Evolutionary conservation across 2,113 vertebrate species (phyloP), one percentile per base, ranked within the genome.

Genomic region (Numida meleagris): DNA sequence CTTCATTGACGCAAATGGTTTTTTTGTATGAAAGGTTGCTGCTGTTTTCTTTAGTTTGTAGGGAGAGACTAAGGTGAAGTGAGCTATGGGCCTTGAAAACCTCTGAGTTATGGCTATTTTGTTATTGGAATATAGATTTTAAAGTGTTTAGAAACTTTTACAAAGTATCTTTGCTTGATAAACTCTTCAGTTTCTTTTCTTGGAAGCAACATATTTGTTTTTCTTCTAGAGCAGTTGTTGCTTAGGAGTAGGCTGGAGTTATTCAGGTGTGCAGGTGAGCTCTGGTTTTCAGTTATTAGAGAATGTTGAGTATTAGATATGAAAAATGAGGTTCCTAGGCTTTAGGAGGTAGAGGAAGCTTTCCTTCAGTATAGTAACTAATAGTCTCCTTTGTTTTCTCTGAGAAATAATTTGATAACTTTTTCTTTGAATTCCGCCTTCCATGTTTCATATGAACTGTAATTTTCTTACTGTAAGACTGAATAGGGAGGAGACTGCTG

Each of bases 371-470:
- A 2, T 15, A 33, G 17, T 21, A 70, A 86, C 21, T 57, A 65
- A 18, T 7, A 58, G 34, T 6, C 0, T 33, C 51, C 43, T 68
- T 36, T 74, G 16, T 46, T 2, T 6, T 11, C 10, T 63, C 2
- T 9, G 12, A 62, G 18, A 74, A 62, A 2, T 23, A 36, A 5
- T 8, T 18, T 10, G 43, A 10, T 8, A 77, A 5, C 5, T 42
- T 50, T 71, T 66, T 74, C n/a, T 84, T 72, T 43, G 20, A 50
- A 25, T 4, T 1, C 1, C 5, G 58, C 10, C 43, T 81, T 46
- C 6, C 0, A 0, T 59, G 6, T 8, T 71, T 68, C 43, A 40
- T 12, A 5, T 6, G 19, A 78, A 7, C 14, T 58, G 8, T 1
- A 66, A 7, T 6, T 48, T 63, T 9, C 4, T 45, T 63, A 36